Evolutionary conservation across 2,888 invertebrate species (phyloP).

Genomic region (Polyommatus iphigenia): DNA sequence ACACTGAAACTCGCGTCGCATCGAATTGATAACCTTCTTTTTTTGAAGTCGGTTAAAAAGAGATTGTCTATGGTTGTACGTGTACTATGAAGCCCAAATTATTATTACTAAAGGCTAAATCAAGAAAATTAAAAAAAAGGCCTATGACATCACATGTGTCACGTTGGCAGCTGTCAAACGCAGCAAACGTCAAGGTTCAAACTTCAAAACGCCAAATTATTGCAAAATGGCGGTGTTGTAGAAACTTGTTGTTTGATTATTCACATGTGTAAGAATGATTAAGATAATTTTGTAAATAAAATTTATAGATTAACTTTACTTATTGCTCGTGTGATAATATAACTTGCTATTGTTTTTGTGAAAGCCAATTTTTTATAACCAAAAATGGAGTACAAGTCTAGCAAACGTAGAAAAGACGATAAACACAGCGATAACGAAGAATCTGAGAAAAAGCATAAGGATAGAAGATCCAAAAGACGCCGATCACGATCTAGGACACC

Average conservation of each 20-base stretch:
- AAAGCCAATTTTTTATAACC: background rate
- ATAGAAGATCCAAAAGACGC: constrained; percentile 57
- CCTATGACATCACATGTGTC: too few species aligned
- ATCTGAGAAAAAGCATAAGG: constrained; percentile 44
- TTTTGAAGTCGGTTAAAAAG: too few species aligned
- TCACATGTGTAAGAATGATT: background rate
- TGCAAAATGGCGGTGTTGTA: background rate
- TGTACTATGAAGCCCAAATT: too few species aligned
- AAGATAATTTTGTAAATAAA: background rate
- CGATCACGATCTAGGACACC: constrained; percentile 60
- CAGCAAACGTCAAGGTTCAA: too few species aligned
- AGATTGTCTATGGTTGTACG: too few species aligned
- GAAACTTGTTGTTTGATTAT: background rate
- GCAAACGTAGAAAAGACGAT: constrained; percentile 62
- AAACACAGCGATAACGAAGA: constrained; percentile 57
- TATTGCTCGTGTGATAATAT: background rate
- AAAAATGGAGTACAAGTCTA: constrained; percentile 58
- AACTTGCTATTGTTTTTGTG: background rate
- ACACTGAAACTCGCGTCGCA: too few species aligned
- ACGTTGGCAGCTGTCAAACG: too few species aligned
- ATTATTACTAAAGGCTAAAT: too few species aligned
- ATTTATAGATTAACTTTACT: background rate
- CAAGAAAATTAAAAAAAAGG: too few species aligned
- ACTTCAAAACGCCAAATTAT: too few species aligned
- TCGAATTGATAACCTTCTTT: too few species aligned